Base-by-base conservation (phyloP, 2,113 vertebrate species). In the Eleginops maclovinus region DNA sequence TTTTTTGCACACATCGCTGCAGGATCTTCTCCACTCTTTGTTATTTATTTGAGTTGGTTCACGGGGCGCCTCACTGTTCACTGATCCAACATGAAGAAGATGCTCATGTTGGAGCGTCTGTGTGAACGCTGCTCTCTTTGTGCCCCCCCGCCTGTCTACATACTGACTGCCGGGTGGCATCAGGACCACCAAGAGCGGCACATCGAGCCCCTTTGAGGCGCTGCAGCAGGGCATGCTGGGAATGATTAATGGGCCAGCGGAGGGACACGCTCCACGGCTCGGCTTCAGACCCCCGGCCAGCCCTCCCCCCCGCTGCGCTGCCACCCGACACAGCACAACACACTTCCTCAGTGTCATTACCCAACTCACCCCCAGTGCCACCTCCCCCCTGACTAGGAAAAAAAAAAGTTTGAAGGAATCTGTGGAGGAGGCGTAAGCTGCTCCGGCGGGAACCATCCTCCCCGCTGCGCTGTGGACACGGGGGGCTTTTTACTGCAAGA, bases 131-230 rank as follows among this genome's bases (percentile, higher is more conserved):
- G 24, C 0, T 40, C 62, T 54, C 54, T 89, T 83, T 88, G 83
- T 82, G 84, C 86, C 81, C 74, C 44, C 75, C 62, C 55, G 70
- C 80, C 31, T 81, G 66, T 72, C 79, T 74, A 16, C 77, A 63
- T 14, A 63, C 76, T 3, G 75, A 70, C 62, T 66, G 79, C 66
- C 1, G 82, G 81, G 84, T 84, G 87, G 84, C 88, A 83, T 81
- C 75, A 46, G 86, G 93, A 93, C 93, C 92, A 92, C 93, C 92
- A 85, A 91, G 89, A 82, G 84, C 19, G 90, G 81, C 68, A 59
- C 91, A 77, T 83, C 62, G 16, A 86, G 84, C 69, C 84, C 81
- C 63, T 67, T 83, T 84, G 84, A 84, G 85, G 81, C 75, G 26
- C 71, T 58, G 79, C 26, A 85, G 83, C 83, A 66, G 82, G 79